Base-by-base conservation (phyloP, 1,140 invertebrate species). In the honey bee (Apis mellifera) region DNA sequence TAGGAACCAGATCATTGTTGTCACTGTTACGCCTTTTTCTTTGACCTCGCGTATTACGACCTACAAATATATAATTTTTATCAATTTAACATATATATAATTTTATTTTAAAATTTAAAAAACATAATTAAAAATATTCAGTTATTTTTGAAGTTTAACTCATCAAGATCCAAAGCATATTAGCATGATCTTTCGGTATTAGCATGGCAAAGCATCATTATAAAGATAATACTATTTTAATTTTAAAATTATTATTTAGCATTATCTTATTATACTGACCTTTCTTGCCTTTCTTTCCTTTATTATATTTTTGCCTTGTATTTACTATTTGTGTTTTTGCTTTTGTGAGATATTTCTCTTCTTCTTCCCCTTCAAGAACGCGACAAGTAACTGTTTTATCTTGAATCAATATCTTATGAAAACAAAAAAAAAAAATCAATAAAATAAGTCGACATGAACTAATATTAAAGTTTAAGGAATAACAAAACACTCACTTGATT, bases 301-400 rank as follows among this genome's bases (percentile, higher is more conserved):
- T 95, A 13, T 92, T 94, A 73, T 90, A 90, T 71, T 93, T 94
- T 71, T 92, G 89, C 84, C 95, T 95, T 48, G 94, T 91, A 87
- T 95, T 95, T 17, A 93, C 92, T 91, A 97, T 96, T 73, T 96
- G 94, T 87, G 95, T 95, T 50, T 95, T 91, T 42, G 95, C 96
- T 89, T 96, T 96, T 21, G 94, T 92, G 50, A 97, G 93, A 85
- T 96, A 97, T 54, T 94, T 92, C 23, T 95, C 95, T 89, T 97
- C 96, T 91, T 97, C 96, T 42, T 97, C 96, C 1, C 95, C 96
- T 90, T 96, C 96, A 0, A 97, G 88, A 5, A 96, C 86, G 77
- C 95, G 94, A 60, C 96, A 95, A 2, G 93, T 93, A 1, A 96
- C 89, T 75, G 96, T 95, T 12, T n/a, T 48, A 0, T 82, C 17